Conservation (phyloP, 2,888 invertebrate species). For the Ormyrus labotus region DNA sequence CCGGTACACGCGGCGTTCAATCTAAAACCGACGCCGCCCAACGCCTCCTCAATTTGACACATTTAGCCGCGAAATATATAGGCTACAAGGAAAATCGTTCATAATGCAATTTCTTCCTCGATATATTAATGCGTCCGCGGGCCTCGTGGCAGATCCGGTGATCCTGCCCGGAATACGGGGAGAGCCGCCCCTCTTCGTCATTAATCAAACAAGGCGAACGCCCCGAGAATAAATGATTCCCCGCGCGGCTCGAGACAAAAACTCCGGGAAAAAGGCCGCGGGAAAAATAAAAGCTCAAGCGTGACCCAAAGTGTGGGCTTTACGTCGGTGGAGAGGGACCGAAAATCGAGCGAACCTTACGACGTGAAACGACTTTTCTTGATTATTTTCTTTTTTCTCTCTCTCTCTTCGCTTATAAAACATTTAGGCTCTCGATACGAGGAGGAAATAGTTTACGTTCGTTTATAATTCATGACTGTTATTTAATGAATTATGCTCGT, state of each 20-base stretch:
- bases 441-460: too few species aligned
- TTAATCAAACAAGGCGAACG: conserved; percentile 26
- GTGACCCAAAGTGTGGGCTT: background rate
- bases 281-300: background rate
- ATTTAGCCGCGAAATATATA: conserved; percentile 7
- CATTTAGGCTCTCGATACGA: too few species aligned
- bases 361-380: conserved; percentile 11
- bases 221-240: conserved; percentile 39
- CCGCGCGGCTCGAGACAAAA: conserved; percentile 1
- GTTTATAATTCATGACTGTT: too few species aligned
- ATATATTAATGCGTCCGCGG: conserved; percentile 23
- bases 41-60: background rate
- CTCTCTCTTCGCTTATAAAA: too few species aligned
- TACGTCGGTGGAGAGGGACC: too few species aligned
- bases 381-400: conserved; percentile 3
- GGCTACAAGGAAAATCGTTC: conserved; percentile 9
- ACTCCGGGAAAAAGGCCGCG: background rate
- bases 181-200: conserved; percentile 1
- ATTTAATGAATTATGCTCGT: too few species aligned
- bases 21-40: too few species aligned
- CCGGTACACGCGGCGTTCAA: too few species aligned
- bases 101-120: conserved; percentile 39
- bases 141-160: background rate
- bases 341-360: background rate
- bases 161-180: conserved; percentile 1